These are phyloP conservation scores for Papilio polyxenes DNA, from an alignment of 1,140 invertebrate species.

Conservation along the genomic window DNA sequence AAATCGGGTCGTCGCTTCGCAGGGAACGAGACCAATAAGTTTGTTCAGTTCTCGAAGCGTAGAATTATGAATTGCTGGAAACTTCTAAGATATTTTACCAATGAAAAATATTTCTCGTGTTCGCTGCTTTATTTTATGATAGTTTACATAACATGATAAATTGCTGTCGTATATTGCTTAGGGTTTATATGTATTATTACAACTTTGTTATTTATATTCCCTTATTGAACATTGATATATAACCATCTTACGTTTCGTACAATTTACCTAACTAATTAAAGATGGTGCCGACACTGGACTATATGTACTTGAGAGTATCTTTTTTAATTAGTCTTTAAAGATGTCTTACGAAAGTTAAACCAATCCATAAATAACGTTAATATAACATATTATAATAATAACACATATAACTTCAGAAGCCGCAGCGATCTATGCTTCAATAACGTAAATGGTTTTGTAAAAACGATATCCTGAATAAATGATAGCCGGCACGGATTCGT, in stretches of 20 bases:
- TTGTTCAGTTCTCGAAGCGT: slow-evolving; percentile 14
- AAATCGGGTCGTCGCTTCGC: slow-evolving; percentile 36
- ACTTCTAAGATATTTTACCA: slow-evolving; percentile 29
- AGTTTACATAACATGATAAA: slow-evolving; percentile 23
- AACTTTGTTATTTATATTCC: neutral
- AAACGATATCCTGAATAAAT: slow-evolving; percentile 48
- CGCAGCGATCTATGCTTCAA: slow-evolving; percentile 10
- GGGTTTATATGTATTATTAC: neutral
- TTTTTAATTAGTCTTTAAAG: too few species aligned
- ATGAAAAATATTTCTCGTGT: slow-evolving; percentile 23
- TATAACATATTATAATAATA: neutral
- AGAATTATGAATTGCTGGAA: slow-evolving; percentile 24
- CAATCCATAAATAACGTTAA: too few species aligned
- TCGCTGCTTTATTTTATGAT: slow-evolving; percentile 17
- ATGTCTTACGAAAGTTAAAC: too few species aligned
- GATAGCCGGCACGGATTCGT: slow-evolving; percentile 41
- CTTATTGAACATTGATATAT: neutral
- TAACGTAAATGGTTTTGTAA: slow-evolving; percentile 47
- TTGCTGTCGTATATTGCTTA: neutral
- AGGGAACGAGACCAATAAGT: slow-evolving; percentile 39
- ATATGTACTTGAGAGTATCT: too few species aligned
- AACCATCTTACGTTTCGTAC: too few species aligned
- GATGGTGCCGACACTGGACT: too few species aligned
- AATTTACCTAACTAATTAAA: too few species aligned
- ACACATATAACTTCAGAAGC: slow-evolving; percentile 22